Conservation (phyloP, 1,140 invertebrate species). For the Pseudomyrmex concolor region DNA sequence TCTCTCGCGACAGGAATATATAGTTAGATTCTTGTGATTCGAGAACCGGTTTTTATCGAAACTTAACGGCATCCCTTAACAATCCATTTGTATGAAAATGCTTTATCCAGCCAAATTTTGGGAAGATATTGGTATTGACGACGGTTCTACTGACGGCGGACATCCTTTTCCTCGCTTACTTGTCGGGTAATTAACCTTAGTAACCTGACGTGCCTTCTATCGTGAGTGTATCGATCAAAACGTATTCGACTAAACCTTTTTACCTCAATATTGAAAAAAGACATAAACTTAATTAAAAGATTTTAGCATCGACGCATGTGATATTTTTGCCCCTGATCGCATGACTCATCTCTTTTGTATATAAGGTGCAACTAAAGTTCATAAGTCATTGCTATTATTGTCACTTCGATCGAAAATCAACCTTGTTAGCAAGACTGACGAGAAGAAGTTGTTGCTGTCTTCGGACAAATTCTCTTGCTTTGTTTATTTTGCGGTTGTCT, state of each 20-base stretch:
- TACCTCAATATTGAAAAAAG: neutral
- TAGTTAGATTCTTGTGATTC: constrained; percentile 64
- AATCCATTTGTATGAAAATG: constrained; percentile 52
- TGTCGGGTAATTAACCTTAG: constrained; percentile 66
- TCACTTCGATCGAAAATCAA: constrained; percentile 11
- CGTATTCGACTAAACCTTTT: constrained; percentile 37
- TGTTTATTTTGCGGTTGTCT: constrained; percentile 38
- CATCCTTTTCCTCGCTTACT: constrained; percentile 43
- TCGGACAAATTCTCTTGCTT: constrained; percentile 1
- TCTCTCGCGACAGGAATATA: constrained; percentile 23
- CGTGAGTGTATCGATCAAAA: constrained; percentile 44
- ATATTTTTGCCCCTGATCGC: neutral
- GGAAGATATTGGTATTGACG: constrained; percentile 59
- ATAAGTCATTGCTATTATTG: constrained; percentile 16
- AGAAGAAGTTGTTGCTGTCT: neutral
- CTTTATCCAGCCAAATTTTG: constrained; percentile 67
- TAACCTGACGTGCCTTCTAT: constrained; percentile 52
- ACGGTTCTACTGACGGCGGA: constrained; percentile 31
- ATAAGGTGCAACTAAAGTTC: neutral
- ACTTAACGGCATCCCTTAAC: constrained; percentile 43
- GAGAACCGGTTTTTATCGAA: constrained; percentile 70
- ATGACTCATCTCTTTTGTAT: neutral
- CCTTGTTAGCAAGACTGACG: constrained; percentile 7
- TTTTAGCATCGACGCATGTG: constrained; percentile 5
- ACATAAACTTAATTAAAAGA: constrained; percentile 50